A percentile compares a stretch with the other conserved stretches of the same genome.
These are phyloP conservation scores for Xyrichtys novacula DNA, from an alignment of 2,797 vertebrate genomes.

Conservation along the genomic window DNA sequence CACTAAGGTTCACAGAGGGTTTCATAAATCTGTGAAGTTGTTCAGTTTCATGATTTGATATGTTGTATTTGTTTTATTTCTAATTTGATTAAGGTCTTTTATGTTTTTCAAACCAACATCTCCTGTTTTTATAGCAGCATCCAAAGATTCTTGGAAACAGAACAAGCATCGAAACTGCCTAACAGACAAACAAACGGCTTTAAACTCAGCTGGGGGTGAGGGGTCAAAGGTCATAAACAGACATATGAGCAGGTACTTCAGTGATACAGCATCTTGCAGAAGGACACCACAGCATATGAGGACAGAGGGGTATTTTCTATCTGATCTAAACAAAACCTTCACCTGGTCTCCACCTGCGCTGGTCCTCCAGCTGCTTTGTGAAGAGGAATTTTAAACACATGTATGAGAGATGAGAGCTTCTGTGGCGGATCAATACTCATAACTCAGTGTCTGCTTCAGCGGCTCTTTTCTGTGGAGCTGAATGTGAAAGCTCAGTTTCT, in stretches of 20 bases:
- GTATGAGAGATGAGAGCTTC: slow-evolving; percentile 4
- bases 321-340: background rate
- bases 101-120: no score
- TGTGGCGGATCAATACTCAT: slow-evolving; percentile 25
- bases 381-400: background rate
- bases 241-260: background rate
- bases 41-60: no score
- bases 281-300: background rate
- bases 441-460: slow-evolving; percentile 1
- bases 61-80: no score
- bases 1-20: no score
- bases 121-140: no score
- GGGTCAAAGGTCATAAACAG: slow-evolving; percentile 27
- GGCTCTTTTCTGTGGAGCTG: slow-evolving; percentile 21
- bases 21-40: no score
- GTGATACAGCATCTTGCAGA: background rate
- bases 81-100: no score
- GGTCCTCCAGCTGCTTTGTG: background rate
- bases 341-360: background rate
- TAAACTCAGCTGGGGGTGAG: background rate
- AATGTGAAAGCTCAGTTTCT: slow-evolving; percentile 28
- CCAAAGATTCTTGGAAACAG: no score
- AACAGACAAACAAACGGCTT: background rate
- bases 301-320: background rate
- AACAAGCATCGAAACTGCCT: no score